Evolutionary conservation across 1,140 invertebrate genomes (phyloP), one percentile per base, ranked within the genome.

Genomic region (Anoplophora glabripennis): DNA sequence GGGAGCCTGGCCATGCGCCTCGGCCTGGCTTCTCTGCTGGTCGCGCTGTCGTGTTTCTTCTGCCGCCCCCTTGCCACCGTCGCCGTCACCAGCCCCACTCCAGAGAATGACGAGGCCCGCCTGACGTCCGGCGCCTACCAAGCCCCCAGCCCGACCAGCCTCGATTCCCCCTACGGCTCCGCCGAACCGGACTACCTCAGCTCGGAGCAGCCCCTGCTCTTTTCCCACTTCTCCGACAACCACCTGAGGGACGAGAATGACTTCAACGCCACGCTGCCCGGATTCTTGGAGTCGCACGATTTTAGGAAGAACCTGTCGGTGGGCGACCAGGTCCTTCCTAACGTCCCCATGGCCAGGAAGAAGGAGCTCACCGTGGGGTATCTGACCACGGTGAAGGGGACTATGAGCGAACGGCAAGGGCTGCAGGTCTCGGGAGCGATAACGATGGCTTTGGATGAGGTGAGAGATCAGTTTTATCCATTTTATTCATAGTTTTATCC

Each of bases 381-480:
- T 76, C 78, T 94, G 60, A 88, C 91, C 8, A 89, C 89, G 5
- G 82, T 90, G 58, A 89, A 85, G 72, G 90, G 90, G 51, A 83
- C 83, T 3, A 77, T 88, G 48, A 85, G 84, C 64, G 86, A 89
- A 66, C 82, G 89, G 57, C 90, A 94, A 77, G 94, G 94, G 5
- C 82, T 94, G 53, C 82, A 87, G 44, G 93, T 97, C 66, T 96
- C 93, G 37, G 96, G 95, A 17, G 95, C 95, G 7, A 78, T 97
- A 46, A 86, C 89, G 14, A 86, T 93, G 79, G 94, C 94, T 36
- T 79, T 92, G 41, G 83, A 90, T 66, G 83, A 90, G 82, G 89
- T 90, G 72, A 49, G 15, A 28, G 5, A 28, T n/a, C n/a, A n/a
- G n/a, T n/a, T n/a, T n/a, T n/a, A n/a, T n/a, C n/a, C n/a, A n/a